Evolutionary conservation across 2,888 invertebrate species (phyloP).

Genomic region (Rhagonycha lutea): DNA sequence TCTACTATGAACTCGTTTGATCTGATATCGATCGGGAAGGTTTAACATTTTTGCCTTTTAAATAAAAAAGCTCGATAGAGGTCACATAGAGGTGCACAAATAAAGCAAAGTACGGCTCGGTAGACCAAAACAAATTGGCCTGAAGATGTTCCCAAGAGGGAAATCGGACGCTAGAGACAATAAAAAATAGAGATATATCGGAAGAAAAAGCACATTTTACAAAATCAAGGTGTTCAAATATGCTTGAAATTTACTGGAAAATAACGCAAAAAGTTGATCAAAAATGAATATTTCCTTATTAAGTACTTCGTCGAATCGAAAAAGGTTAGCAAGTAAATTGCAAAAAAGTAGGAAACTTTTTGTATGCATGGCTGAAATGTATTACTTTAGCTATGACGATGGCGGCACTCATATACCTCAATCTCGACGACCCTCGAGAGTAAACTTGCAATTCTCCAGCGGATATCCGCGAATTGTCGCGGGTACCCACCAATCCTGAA

Average conservation of each 20-base stretch:
- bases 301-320: slow-evolving; percentile 3
- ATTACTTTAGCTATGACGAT: slow-evolving; percentile 14
- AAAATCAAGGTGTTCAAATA: not conserved
- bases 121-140: not conserved
- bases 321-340: slow-evolving; percentile 12
- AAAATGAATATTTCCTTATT: not conserved
- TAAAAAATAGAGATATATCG: not conserved
- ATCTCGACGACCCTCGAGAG: slow-evolving; percentile 13
- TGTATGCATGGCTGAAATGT: slow-evolving; percentile 11
- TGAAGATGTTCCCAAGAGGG: not conserved
- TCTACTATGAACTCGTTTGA: not conserved
- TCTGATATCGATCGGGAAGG: not conserved
- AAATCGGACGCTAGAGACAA: not conserved
- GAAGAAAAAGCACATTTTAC: not conserved
- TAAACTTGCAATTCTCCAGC: slow-evolving; percentile 12
- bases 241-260: not conserved
- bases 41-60: not conserved
- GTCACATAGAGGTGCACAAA: not conserved
- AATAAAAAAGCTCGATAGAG: not conserved
- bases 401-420: slow-evolving; percentile 17
- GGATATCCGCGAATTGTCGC: slow-evolving; percentile 22
- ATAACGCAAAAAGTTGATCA: not conserved
- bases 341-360: slow-evolving; percentile 13
- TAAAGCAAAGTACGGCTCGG: not conserved
- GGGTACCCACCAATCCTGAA: slow-evolving; percentile 7